These are phyloP conservation scores for Tyto alba DNA, from an alignment of 2,113 vertebrate genomes.

Conservation along the genomic window DNA sequence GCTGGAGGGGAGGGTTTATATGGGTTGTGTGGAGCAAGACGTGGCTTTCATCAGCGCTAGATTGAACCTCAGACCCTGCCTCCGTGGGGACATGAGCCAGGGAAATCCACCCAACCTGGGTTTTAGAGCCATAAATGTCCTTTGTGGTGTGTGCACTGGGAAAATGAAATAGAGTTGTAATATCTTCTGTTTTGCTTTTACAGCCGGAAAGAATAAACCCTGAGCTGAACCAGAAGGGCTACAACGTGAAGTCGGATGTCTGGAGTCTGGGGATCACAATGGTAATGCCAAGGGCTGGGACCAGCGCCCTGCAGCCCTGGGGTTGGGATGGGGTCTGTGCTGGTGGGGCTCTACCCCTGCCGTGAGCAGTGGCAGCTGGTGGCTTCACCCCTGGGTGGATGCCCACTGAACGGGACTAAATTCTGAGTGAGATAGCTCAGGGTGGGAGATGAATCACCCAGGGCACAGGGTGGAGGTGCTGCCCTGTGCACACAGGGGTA, in stretches of 20 bases:
- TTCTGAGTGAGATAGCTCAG: not conserved
- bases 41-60: not conserved
- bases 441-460: not conserved
- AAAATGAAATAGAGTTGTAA: not conserved
- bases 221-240: slow-evolving; percentile 80
- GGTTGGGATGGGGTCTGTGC: not conserved
- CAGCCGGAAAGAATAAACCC: slow-evolving; percentile 82
- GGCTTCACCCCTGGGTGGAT: not conserved
- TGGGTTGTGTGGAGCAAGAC: not conserved
- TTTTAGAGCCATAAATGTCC: not conserved
- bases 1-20: not conserved
- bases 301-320: not conserved
- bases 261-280: slow-evolving; percentile 82
- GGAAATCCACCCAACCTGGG: not conserved
- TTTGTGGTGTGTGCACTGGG: not conserved
- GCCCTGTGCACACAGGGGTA: not conserved
- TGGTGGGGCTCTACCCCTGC: not conserved
- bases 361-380: not conserved
- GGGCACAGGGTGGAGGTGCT: not conserved
- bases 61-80: not conserved
- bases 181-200: not conserved
- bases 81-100: not conserved
- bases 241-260: slow-evolving; percentile 80
- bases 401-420: not conserved
- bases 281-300: slow-evolving; percentile 42